Conservation (phyloP, 2,888 invertebrate species). For the Thereva nobilitata region DNA sequence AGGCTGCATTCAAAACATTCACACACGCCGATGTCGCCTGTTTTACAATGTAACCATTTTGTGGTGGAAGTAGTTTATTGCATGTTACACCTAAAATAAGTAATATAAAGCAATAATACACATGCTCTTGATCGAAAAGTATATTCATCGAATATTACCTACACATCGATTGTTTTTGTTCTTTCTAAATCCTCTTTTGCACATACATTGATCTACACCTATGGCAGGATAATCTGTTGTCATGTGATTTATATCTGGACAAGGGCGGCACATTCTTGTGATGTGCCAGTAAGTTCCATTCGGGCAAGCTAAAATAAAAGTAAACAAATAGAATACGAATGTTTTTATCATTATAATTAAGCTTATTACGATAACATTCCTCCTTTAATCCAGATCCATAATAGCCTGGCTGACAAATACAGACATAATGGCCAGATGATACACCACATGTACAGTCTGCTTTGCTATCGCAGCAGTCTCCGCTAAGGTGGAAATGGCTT, state of each 20-base stretch:
- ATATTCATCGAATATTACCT: constrained; percentile 46
- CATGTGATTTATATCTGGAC: constrained; percentile 68
- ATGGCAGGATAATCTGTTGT: constrained; percentile 63
- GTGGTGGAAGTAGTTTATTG: constrained; percentile 63
- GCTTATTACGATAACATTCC: constrained; percentile 62
- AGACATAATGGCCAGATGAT: constrained; percentile 70
- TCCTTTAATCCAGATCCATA: constrained; percentile 67
- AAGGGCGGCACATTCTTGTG: constrained; percentile 59
- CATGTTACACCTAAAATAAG: constrained; percentile 63
- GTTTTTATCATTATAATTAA: not conserved
- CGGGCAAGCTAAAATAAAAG: constrained; percentile 62
- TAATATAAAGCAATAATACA: not conserved
- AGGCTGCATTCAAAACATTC: constrained; percentile 71
- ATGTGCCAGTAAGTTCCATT: constrained; percentile 68
- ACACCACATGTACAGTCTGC: constrained; percentile 70
- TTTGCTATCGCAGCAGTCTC: constrained; percentile 64
- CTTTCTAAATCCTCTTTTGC: constrained; percentile 65
- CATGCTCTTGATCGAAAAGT: too few species aligned
- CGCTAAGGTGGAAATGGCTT: not conserved
- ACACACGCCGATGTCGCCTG: constrained; percentile 60
- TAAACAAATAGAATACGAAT: not conserved
- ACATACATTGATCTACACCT: constrained; percentile 63
- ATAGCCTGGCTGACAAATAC: constrained; percentile 67
- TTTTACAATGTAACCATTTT: constrained; percentile 70
- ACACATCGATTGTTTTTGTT: constrained; percentile 61